Base-by-base conservation (phyloP, 23 tunicate species). In the Halocynthia aurantium region DNA sequence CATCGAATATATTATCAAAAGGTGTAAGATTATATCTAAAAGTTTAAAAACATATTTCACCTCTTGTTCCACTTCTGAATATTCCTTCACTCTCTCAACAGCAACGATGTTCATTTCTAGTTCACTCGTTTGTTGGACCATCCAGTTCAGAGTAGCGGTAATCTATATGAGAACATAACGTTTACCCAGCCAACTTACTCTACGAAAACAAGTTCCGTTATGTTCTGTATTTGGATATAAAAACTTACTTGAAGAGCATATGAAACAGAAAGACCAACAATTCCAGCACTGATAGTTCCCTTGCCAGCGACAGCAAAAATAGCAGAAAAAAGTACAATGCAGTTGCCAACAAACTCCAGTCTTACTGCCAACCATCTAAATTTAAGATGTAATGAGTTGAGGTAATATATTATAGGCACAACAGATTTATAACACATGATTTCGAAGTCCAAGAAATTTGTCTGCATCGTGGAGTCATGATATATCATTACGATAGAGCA, bases 51-150 rank as follows among this genome's bases (percentile, higher is more conserved):
- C 44, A 31, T 4, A 31, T 31, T 31, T 49, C 60, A 91, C 97
- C 91, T 91, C 97, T 72, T 85, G 86, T 49, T 73, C 86, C 8
- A 84, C 81, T 18, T 81, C 80, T 15, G 90, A 61, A 70, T 94
- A 94, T 88, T 94, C 98, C 22, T 84, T 62, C 19, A 94, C 89
- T 13, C 98, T 54, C 66, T 94, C 98, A 19, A 94, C 95, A 11
- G 98, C 94, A n/a, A 94, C 98, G 50, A 87, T 87, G 77, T 94
- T 88, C 7, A 86, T 88, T 55, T 94, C 98, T 52, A 94, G 58
- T 57, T 94, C 98, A 57, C 94, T 87, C 0, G 95, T 80, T 71
- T 94, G 98, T 57, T 95, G 76, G 22, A 94, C 98, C 83, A 87
- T 70, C 98, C 98, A 94, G 73, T 94, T 94, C 75, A 94, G 66